Evolutionary conservation across 2,797 vertebrate genomes (phyloP), one percentile per base, ranked within the genome.

Genomic region (Oceanodroma leucorhoa): DNA sequence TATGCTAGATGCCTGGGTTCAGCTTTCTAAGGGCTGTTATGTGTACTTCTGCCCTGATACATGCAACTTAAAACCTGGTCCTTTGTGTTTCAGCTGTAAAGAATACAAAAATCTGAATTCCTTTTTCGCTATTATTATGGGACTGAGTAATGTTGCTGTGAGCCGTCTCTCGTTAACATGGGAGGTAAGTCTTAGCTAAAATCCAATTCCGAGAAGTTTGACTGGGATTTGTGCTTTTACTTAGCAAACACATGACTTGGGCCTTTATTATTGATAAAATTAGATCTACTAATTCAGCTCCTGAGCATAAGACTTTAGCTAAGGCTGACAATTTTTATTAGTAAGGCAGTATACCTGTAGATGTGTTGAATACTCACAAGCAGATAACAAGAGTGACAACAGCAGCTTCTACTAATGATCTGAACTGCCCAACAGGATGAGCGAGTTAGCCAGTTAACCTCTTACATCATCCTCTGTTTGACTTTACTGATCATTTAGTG

Each of bases 61-160:
- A 14, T 93, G 48, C 77, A 65, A 65, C 72, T 96, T 79, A 83
- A 95, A 93, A 69, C 55, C 24, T 36, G 40, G 4, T 29, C 65
- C 72, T 98, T 97, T 98, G 70, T 97, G 78, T 98, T 98, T 95
- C 95, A 99, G 99, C 98, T 99, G 99, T 97, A 99, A 99, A 96
- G 99, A 99, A 91, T 99, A 99, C 97, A 99, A 97, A 98, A 99
- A 99, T 91, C 98, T 99, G 94, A 99, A 99, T 89, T 99, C 98
- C 82, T 99, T 99, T 98, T 99, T 99, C 6, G 99, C 99, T 87
- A 97, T 99, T 91, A 97, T 99, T 87, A 99, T 99, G 99, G 99
- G 99, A 71, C 97, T 99, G 75, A 99, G 99, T 90, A 99, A 99
- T 54, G 99, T 99, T 40, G 99, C 99, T 3, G 99, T 99, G 96